phyloP scores from a whole-genome alignment of 2,113 vertebrate genomes.

The Ia io region DNA sequence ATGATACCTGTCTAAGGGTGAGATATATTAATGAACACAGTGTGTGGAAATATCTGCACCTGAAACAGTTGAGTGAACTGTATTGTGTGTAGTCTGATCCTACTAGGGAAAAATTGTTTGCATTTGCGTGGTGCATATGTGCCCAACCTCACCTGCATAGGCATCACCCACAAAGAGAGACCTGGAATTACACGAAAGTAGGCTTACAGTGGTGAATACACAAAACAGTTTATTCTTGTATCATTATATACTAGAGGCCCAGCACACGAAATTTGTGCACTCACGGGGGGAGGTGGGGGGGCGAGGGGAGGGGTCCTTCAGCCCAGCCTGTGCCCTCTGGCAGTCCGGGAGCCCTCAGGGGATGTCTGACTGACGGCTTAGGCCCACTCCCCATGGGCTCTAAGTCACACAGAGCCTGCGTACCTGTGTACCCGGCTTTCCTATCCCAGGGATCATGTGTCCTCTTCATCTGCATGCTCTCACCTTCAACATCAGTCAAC shows the following conservation, averaged over 20 bases:
- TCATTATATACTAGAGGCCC: neutral
- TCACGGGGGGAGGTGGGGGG: too few species aligned
- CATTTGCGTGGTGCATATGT: accelerated
- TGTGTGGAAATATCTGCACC: neutral
- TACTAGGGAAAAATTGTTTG: neutral
- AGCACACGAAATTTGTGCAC: too few species aligned
- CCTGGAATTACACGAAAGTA: neutral
- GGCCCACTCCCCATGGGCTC: neutral
- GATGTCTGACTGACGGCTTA: too few species aligned
- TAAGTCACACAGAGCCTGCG: accelerated
- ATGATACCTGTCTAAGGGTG: neutral
- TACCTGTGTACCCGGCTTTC: neutral
- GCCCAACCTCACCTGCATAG: too few species aligned
- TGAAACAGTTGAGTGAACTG: neutral
- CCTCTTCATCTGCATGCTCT: neutral
- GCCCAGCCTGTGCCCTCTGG: too few species aligned
- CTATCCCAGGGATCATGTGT: neutral
- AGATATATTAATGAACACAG: neutral
- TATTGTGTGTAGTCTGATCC: neutral
- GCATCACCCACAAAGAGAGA: neutral
- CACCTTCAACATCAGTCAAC: neutral
- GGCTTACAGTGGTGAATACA: neutral
- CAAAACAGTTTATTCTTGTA: neutral
- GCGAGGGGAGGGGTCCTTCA: too few species aligned
- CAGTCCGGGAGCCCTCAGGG: too few species aligned